phyloP scores from a whole-genome alignment of 2,797 vertebrate genomes.

The Chelidonichthys spinosus region DNA sequence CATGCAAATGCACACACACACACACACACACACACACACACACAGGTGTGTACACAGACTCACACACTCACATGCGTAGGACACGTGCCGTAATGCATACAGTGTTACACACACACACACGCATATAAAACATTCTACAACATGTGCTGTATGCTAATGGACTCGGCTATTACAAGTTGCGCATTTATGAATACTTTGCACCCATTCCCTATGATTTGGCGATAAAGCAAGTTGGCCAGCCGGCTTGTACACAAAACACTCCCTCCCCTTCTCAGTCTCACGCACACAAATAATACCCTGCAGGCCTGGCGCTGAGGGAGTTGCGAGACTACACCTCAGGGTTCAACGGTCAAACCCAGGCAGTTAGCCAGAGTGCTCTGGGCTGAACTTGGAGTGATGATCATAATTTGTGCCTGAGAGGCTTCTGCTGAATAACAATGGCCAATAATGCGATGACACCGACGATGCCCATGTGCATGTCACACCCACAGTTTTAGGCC shows the following conservation, averaged over 20 bases:
- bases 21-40: neutral
- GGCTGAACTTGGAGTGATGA: constrained; percentile 49
- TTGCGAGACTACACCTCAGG: constrained; percentile 57
- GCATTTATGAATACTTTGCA: neutral
- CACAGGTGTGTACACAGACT: neutral
- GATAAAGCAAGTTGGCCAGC: constrained; percentile 13
- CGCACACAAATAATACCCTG: neutral
- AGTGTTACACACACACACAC: neutral
- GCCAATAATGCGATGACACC: constrained; percentile 28
- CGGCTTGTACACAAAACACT: constrained; percentile 26
- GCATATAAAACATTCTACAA: neutral
- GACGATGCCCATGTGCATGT: constrained; percentile 20
- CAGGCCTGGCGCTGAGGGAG: constrained; percentile 39
- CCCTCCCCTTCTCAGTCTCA: neutral
- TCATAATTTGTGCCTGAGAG: constrained; percentile 49
- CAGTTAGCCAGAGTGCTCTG: constrained; percentile 52
- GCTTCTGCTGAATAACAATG: constrained; percentile 41
- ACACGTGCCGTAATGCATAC: neutral
- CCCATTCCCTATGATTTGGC: neutral
- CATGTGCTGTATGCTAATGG: neutral
- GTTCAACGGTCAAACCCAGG: constrained; percentile 63
- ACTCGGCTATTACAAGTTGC: constrained; percentile 1
- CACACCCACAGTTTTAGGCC: constrained; percentile 22
- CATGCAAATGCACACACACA: constrained; percentile 23
- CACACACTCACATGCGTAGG: neutral